These are phyloP conservation scores for Sesamia nonagrioides DNA, from an alignment of 1,140 invertebrate genomes.

Conservation along the genomic window DNA sequence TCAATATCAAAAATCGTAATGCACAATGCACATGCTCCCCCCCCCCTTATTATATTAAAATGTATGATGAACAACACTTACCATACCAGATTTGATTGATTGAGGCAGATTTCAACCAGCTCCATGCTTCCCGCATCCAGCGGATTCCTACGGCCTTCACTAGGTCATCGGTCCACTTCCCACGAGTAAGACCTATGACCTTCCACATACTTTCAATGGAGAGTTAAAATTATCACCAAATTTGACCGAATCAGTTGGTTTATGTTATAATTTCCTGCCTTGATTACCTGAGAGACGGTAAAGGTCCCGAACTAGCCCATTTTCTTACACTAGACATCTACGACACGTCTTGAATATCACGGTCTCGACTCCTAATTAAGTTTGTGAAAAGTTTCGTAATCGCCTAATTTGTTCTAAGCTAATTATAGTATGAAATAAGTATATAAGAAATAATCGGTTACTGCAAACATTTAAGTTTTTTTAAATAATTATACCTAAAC, in stretches of 20 bases:
- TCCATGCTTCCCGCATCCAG: no score
- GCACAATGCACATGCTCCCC: no score
- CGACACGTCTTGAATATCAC: neutral
- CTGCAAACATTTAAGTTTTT: no score
- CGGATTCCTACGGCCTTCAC: no score
- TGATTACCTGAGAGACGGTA: neutral
- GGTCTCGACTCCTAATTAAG: neutral
- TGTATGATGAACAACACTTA: no score
- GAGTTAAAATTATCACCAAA: neutral
- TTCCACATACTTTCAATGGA: neutral
- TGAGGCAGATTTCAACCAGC: no score
- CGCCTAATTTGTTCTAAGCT: neutral
- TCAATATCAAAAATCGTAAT: no score
- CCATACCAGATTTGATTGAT: no score
- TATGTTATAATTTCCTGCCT: neutral
- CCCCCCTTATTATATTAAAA: no score
- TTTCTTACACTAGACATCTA: neutral
- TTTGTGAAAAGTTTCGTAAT: slow-evolving; percentile 14
- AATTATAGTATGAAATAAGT: neutral
- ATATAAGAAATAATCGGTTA: neutral
- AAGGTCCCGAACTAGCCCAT: neutral
- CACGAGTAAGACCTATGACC: no score
- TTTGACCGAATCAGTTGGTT: neutral
- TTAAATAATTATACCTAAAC: no score
- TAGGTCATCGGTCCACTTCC: no score